Percentiles rank a stretch among this genome's conserved stretches.
Conservation (phyloP, 2,797 vertebrate genomes). For the Gallinago nigripennis region DNA sequence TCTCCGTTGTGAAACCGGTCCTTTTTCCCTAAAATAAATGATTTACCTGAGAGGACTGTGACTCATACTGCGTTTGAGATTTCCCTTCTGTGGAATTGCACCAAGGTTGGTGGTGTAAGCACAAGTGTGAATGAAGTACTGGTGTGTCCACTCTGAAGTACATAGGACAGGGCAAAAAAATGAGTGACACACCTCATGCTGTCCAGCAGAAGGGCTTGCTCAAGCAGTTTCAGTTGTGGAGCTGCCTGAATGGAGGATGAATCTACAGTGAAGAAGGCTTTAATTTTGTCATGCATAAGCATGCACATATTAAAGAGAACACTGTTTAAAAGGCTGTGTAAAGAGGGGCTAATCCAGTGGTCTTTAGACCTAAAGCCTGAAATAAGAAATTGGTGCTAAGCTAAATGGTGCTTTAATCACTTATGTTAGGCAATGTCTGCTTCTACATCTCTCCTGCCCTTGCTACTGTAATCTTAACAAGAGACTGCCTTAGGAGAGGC, state of each 20-base stretch:
- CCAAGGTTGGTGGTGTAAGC: not conserved
- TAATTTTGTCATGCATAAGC: not conserved
- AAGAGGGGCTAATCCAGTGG: not conserved
- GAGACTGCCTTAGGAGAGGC: not conserved
- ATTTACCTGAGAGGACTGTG: not conserved
- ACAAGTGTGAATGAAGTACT: accelerated
- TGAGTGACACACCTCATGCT: accelerated
- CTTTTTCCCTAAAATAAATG: not conserved
- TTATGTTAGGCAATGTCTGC: not conserved
- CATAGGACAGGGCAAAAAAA: not conserved
- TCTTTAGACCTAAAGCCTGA: not conserved
- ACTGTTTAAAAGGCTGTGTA: not conserved
- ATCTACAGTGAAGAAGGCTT: not conserved
- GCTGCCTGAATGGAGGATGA: not conserved
- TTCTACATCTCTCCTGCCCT: not conserved
- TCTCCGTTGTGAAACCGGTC: not conserved
- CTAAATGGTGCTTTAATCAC: not conserved
- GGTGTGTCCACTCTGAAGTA: not conserved
- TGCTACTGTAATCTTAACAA: not conserved
- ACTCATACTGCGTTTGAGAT: not conserved
- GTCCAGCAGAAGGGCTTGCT: not conserved
- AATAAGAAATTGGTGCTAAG: not conserved
- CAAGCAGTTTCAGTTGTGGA: not conserved
- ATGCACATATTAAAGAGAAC: not conserved
- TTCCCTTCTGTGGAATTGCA: not conserved